Evolutionary conservation across 1,140 invertebrate species (phyloP).

Genomic region (Gryon sp.): DNA sequence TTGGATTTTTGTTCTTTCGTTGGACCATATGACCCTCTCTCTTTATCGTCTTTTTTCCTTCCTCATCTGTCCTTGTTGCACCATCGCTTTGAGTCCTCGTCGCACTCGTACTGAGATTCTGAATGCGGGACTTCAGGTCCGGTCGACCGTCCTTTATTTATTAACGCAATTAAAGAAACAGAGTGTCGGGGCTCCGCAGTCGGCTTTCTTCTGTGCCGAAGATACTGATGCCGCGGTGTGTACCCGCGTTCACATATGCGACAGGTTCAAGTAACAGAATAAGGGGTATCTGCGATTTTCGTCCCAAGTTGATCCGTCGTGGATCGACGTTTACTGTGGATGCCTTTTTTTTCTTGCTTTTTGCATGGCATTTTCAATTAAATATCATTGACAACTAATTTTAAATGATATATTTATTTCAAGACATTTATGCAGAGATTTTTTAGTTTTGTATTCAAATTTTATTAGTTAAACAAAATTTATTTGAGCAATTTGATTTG

Average conservation of each 20-base stretch:
- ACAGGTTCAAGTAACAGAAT: slow-evolving; percentile 39
- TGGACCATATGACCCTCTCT: slow-evolving; percentile 56
- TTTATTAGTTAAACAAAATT: not conserved
- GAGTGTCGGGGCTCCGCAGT: slow-evolving; percentile 71
- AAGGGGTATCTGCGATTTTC: slow-evolving; percentile 27
- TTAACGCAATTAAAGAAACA: slow-evolving; percentile 79
- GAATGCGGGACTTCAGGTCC: slow-evolving; percentile 55
- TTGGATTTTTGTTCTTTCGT: slow-evolving; percentile 54
- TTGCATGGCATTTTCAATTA: too few species aligned
- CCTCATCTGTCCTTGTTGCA: slow-evolving; percentile 16
- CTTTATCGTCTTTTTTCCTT: slow-evolving; percentile 20
- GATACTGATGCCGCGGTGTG: slow-evolving; percentile 59
- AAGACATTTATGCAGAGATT: not conserved
- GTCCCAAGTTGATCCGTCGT: slow-evolving; percentile 47
- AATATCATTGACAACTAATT: too few species aligned
- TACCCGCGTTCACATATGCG: slow-evolving; percentile 53
- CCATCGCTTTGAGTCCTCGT: slow-evolving; percentile 28
- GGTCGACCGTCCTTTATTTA: slow-evolving; percentile 76
- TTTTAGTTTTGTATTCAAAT: not conserved
- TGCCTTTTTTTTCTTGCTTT: slow-evolving; percentile 40
- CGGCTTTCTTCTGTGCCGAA: slow-evolving; percentile 70
- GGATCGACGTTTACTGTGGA: slow-evolving; percentile 65
- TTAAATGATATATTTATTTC: too few species aligned
- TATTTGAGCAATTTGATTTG: too few species aligned
- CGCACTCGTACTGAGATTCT: slow-evolving; percentile 48